A percentile compares a stretch with the other conserved stretches of the same genome.
Conservation (phyloP, 2,888 invertebrate species). For the Neoascia interrupta region DNA sequence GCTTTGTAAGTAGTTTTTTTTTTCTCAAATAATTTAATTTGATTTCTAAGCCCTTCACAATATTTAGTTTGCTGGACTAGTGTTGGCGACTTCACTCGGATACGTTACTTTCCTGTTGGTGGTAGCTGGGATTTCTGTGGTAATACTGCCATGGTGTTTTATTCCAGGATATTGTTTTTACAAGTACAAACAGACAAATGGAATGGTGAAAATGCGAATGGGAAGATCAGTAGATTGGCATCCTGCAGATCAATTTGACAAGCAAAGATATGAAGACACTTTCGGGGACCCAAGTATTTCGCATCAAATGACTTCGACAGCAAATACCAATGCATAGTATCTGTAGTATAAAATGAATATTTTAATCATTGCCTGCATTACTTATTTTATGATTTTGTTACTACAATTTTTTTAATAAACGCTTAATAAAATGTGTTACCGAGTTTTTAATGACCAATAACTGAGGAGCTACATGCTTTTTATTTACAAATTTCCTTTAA, state of each 20-base stretch:
- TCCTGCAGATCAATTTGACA: constrained; percentile 60
- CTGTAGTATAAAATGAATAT: no score
- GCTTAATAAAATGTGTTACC: no score
- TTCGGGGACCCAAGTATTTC: no score
- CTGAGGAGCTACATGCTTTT: no score
- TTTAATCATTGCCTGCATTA: no score
- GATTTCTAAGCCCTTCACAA: not conserved
- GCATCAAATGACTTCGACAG: no score
- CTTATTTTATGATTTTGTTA: no score
- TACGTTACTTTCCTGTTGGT: not conserved
- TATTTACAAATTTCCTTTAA: no score
- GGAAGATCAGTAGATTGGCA: constrained; percentile 70
- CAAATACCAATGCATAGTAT: no score
- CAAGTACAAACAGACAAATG: constrained; percentile 50
- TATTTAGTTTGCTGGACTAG: not conserved
- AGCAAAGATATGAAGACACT: constrained; percentile 68
- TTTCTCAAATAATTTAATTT: no score
- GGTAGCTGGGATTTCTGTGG: not conserved
- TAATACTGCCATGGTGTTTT: constrained; percentile 43
- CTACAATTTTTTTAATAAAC: no score
- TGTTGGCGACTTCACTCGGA: not conserved
- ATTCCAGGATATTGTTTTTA: constrained; percentile 56
- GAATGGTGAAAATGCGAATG: constrained; percentile 47
- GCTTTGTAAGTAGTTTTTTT: constrained; percentile 38
- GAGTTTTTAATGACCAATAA: no score